phyloP scores from a whole-genome alignment of 2,888 invertebrate genomes.

The Phortica magna region DNA sequence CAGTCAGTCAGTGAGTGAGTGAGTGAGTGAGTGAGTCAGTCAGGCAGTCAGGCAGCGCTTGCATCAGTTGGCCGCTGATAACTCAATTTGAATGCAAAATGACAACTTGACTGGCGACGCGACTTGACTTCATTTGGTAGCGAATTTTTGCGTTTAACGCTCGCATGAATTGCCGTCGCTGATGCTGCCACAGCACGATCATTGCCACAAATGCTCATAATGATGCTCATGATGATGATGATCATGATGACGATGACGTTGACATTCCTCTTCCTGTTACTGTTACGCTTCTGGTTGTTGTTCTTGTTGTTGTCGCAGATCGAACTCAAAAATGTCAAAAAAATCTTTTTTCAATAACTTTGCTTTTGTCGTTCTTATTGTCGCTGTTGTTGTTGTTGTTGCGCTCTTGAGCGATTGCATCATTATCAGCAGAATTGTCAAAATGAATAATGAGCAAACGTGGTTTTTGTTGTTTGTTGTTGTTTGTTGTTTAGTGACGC shows the following conservation, averaged over 20 bases:
- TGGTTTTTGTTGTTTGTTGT: slow-evolving; percentile 3
- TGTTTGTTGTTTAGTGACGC: slow-evolving; percentile 46
- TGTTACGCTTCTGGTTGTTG: neutral
- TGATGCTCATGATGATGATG: neutral
- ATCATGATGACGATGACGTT: neutral
- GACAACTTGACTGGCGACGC: slow-evolving; percentile 56
- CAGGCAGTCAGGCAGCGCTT: neutral
- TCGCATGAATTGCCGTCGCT: neutral
- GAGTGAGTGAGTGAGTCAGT: neutral
- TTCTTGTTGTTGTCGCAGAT: slow-evolving; percentile 17
- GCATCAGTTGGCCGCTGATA: slow-evolving; percentile 54
- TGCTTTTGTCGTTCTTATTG: neutral
- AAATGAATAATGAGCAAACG: slow-evolving; percentile 75
- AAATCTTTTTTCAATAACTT: slow-evolving; percentile 20
- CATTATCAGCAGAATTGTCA: slow-evolving; percentile 78
- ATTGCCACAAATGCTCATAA: neutral
- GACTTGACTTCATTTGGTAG: neutral
- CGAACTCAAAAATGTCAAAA: slow-evolving; percentile 32
- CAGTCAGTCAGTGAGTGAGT: neutral
- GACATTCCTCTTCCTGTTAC: slow-evolving; percentile 21
- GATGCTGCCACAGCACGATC: neutral
- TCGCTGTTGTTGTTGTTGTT: slow-evolving; percentile 21
- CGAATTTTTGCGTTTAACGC: neutral
- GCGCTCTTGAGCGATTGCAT: slow-evolving; percentile 66
- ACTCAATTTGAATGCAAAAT: slow-evolving; percentile 71